Conservation (phyloP, 1,140 invertebrate genomes). For the Neodiprion fabricii region DNA sequence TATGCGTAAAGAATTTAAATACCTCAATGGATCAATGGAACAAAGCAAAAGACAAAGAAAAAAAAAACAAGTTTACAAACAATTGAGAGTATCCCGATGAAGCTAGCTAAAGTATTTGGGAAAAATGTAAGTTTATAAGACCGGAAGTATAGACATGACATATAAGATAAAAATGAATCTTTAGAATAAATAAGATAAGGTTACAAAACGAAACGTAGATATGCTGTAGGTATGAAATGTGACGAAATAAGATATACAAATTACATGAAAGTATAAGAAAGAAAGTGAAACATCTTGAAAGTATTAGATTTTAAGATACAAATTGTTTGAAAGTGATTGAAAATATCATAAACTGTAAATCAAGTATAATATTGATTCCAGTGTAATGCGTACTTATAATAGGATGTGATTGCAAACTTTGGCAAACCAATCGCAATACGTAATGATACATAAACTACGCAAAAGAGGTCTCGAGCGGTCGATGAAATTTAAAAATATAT, state of each 20-base stretch:
- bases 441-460: not conserved
- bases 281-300: not conserved
- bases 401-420: not conserved
- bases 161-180: slow-evolving; percentile 12
- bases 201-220: not conserved
- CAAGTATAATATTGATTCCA: not conserved
- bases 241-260: not conserved
- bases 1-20: not conserved
- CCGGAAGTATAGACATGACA: not conserved
- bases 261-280: slow-evolving; percentile 2
- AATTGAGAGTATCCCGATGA: not conserved
- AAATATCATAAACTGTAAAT: not conserved
- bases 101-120: not conserved
- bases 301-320: slow-evolving; percentile 8
- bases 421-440: not conserved
- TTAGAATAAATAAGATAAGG: not conserved
- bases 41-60: not conserved
- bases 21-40: not conserved
- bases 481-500: not conserved
- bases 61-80: not conserved
- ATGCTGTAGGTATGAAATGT: slow-evolving; percentile 1
- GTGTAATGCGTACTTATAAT: not conserved
- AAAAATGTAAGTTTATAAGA: slow-evolving; percentile 1
- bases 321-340: not conserved
- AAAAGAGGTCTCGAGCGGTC: not conserved